Base-by-base conservation (phyloP, 2,113 vertebrate species). In the Clupea harengus region DNA sequence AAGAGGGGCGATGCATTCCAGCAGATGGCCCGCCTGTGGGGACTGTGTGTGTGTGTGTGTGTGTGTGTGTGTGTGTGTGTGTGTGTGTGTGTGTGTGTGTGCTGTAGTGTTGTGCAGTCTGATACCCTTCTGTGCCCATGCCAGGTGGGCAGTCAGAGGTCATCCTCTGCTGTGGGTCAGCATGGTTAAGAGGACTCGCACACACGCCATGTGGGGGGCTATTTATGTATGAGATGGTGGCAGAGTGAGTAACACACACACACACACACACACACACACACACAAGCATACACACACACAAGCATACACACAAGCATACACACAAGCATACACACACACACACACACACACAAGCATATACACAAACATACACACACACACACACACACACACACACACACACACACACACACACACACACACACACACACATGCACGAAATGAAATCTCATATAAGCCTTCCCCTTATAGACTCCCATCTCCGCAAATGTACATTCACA, bases 101-200 rank as follows among this genome's bases (percentile, higher is more conserved):
- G 64, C 47, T 85, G 47, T 44, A n/a, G 85, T 78, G 52, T 45
- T 83, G 39, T 87, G 82, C 25, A 18, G 54, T 78, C 72, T 32
- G 32, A 39, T 39, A 18, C 4, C 32, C 72, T 32, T 28, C 28
- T 78, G 72, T 78, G 72, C 25, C 83, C 82, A 85, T 83, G 72
- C 84, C 89, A 89, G 84, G 85, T 88, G 89, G 83, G 81, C 83
- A 28, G 64, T 72, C 25, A 72, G 64, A 72, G 64, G 64, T 2
- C 64, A 78, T 78, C 28, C 64, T 75, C 32, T 39, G 8, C 72
- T 78, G 32, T 13, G 64, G 64, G 64, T 54, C 52, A 18, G 52
- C 52, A 17, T 54, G 52, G 52, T 28, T 32, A 72, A 72, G 25
- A 28, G 25, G 25, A 3, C 25, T 25, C 11, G 64, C 28, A 72